Evolutionary conservation across 30 jellyfish, hydroid and myxozoan genomes (phyloP).

Genomic region (Chironex yamaguchii): DNA sequence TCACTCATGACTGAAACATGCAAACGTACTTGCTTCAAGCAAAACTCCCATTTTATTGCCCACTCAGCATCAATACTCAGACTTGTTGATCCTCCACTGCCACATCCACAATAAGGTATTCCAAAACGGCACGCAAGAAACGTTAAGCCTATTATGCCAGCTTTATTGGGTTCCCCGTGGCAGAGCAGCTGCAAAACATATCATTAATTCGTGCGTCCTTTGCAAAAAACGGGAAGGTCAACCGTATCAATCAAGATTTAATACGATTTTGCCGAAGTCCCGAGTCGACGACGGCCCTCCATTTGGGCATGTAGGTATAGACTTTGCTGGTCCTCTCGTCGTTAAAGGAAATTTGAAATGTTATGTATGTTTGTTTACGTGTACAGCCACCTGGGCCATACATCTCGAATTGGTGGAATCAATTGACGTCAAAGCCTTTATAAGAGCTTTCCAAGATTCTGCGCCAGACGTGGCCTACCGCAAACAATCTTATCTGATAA

Average conservation of each 20-base stretch:
- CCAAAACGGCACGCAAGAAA: conserved; percentile 17
- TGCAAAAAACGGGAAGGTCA: conserved; percentile 56
- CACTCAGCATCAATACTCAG: conserved; percentile 16
- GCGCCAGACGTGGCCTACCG: conserved; percentile 55
- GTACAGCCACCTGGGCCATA: conserved; percentile 53
- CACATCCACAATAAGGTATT: conserved; percentile 52
- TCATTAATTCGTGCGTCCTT: conserved; percentile 27
- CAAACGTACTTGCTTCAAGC: conserved; percentile 50
- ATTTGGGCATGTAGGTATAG: conserved; percentile 20
- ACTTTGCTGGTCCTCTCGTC: conserved; percentile 47
- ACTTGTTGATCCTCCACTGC: conserved; percentile 37
- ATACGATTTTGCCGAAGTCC: conserved; percentile 27
- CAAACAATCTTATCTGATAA: conserved; percentile 11
- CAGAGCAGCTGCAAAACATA: conserved; percentile 28
- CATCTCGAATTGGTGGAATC: conserved; percentile 46
- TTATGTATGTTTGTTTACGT: conserved; percentile 47
- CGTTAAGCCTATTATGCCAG: conserved; percentile 4
- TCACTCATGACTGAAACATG: background rate
- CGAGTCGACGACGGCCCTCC: conserved; percentile 55
- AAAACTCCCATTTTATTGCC: conserved; percentile 65
- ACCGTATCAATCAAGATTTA: conserved; percentile 22
- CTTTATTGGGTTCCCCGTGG: conserved; percentile 45
- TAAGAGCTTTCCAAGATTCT: conserved; percentile 49
- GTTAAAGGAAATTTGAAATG: background rate
- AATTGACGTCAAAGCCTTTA: conserved; percentile 9